Conservation (phyloP, 2,888 invertebrate genomes). For the Smittia aterrima region DNA sequence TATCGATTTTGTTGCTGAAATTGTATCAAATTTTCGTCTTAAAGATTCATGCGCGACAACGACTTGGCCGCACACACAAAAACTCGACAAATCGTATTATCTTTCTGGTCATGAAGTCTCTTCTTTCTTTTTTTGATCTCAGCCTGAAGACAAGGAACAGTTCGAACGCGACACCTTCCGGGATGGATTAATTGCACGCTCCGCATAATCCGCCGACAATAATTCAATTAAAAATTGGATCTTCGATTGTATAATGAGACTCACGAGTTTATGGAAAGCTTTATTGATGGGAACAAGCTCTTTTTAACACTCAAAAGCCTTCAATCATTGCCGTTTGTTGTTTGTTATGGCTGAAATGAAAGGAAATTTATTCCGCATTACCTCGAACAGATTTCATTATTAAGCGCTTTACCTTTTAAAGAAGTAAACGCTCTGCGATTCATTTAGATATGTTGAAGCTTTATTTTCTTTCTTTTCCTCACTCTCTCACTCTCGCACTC, state of each 20-base stretch:
- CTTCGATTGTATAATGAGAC: conserved; percentile 7
- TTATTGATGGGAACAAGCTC: conserved; percentile 9
- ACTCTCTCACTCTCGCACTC: not conserved
- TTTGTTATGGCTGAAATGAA: not conserved
- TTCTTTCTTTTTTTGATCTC: not conserved
- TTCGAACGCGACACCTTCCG: not conserved
- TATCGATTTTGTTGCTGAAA: conserved; percentile 17
- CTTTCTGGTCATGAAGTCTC: not conserved
- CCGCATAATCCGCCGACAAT: conserved; percentile 4
- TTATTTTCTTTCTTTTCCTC: not conserved
- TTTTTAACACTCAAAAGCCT: conserved; percentile 14
- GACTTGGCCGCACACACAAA: not conserved
- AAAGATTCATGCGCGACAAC: conserved; percentile 22
- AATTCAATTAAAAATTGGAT: conserved; percentile 20
- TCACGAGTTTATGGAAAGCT: not conserved
- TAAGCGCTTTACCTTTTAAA: conserved; percentile 17
- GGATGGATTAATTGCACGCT: not conserved
- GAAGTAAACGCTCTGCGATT: conserved; percentile 11
- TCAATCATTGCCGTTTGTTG: conserved; percentile 14
- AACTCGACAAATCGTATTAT: conserved; percentile 4
- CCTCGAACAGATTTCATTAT: conserved; percentile 1
- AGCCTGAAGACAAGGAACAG: not conserved
- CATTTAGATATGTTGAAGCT: conserved; percentile 14
- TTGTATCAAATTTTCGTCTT: conserved; percentile 18
- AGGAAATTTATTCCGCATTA: conserved; percentile 25